Conservation (phyloP, 2,888 invertebrate species). For the Cheiracanthium punctorium region DNA sequence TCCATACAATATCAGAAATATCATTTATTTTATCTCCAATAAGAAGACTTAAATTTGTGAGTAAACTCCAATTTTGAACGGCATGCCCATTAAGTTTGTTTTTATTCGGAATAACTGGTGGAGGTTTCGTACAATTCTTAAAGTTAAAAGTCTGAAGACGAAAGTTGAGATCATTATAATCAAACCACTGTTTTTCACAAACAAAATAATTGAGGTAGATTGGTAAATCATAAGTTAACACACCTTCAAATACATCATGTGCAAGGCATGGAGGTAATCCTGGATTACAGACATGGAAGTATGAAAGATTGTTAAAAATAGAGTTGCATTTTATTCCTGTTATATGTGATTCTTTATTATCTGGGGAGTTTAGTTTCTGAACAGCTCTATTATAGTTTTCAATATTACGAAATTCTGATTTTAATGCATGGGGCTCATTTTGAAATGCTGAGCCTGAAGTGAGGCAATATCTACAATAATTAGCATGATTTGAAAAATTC, state of each 20-base stretch:
- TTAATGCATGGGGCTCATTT: neutral
- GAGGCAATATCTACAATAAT: neutral
- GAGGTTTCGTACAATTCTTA: neutral
- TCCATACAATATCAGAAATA: neutral
- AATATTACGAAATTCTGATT: neutral
- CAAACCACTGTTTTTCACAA: neutral
- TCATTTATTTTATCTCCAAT: neutral
- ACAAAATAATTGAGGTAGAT: neutral
- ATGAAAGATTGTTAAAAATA: neutral
- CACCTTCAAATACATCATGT: slow-evolving; percentile 2
- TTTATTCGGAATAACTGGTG: neutral
- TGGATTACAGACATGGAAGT: neutral
- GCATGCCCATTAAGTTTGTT: neutral
- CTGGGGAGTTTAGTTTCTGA: neutral
- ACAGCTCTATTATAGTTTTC: neutral
- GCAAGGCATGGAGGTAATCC: neutral
- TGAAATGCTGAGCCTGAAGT: too few relatives aligned
- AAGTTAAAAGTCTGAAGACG: neutral
- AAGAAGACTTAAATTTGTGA: neutral
- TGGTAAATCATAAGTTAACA: neutral
- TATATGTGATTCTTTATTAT: too few relatives aligned
- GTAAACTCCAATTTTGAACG: slow-evolving; percentile 1
- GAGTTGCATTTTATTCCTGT: neutral
- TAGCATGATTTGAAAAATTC: neutral
- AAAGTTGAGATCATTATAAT: neutral